Evolutionary conservation across 1,140 invertebrate species (phyloP).

Genomic region (Cydia amplana): DNA sequence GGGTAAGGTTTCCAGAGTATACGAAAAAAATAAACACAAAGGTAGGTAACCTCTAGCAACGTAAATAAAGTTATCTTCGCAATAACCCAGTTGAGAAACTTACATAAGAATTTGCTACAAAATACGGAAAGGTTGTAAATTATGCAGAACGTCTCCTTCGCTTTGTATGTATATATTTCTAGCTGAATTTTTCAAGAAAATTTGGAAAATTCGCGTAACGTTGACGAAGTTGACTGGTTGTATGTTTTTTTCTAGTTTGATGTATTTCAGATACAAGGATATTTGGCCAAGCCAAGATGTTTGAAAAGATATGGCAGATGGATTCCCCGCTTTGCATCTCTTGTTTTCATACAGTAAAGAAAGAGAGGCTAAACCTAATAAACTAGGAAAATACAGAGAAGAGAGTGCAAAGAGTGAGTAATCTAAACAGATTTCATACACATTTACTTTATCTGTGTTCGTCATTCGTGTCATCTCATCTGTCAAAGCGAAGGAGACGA

Average conservation of each 20-base stretch:
- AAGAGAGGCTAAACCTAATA: too few species aligned
- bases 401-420: too few species aligned
- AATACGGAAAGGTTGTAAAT: background rate
- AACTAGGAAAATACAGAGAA: too few species aligned
- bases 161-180: background rate
- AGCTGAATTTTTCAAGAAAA: background rate
- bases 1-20: background rate
- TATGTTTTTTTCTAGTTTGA: background rate
- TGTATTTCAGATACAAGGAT: too few species aligned
- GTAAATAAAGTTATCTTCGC: background rate
- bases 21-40: constrained; percentile 9
- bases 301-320: too few species aligned
- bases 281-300: too few species aligned
- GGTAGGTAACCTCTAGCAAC: constrained; percentile 22
- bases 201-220: constrained; percentile 4
- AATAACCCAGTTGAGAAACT: background rate
- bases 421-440: too few species aligned
- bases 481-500: too few species aligned
- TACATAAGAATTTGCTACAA: background rate
- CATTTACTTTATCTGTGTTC: too few species aligned
- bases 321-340: too few species aligned
- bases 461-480: too few species aligned
- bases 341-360: too few species aligned
- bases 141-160: background rate
- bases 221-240: background rate